phyloP scores from a whole-genome alignment of 2,113 vertebrate genomes.

The Aegithalos caudatus region DNA sequence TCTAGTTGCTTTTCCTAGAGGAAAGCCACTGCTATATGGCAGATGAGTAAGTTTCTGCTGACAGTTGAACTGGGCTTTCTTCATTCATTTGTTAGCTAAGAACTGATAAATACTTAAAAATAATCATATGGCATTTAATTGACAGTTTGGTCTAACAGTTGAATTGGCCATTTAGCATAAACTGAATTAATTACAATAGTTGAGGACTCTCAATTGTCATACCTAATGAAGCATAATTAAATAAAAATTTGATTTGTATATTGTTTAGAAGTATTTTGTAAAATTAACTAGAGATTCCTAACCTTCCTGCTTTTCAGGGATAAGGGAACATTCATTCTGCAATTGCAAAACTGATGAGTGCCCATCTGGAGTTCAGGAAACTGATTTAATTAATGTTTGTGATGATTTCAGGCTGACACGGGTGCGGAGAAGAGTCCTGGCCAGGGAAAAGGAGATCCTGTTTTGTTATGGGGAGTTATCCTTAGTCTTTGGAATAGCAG shows the following conservation, averaged over 20 bases:
- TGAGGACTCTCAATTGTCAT: neutral
- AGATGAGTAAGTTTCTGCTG: neutral
- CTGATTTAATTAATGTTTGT: neutral
- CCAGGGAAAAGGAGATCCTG: neutral
- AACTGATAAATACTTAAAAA: neutral
- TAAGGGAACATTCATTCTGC: neutral
- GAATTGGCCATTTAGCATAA: neutral
- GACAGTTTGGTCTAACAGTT: neutral
- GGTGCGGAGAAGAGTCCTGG: neutral
- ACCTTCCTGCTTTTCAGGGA: neutral
- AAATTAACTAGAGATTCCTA: neutral
- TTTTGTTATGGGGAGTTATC: neutral
- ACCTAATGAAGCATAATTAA: neutral
- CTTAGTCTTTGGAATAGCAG: neutral
- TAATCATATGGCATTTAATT: neutral
- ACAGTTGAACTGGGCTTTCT: neutral
- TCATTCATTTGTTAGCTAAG: neutral
- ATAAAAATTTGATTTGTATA: neutral
- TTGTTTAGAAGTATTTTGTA: neutral
- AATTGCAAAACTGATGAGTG: neutral
- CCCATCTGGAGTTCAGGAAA: neutral
- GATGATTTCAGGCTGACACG: neutral
- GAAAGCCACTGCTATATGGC: neutral
- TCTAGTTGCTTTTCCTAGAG: neutral
- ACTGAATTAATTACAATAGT: neutral